Evolutionary conservation across 92 coral and sea anemone genomes (phyloP).

Genomic region (Palythoa grandis): DNA sequence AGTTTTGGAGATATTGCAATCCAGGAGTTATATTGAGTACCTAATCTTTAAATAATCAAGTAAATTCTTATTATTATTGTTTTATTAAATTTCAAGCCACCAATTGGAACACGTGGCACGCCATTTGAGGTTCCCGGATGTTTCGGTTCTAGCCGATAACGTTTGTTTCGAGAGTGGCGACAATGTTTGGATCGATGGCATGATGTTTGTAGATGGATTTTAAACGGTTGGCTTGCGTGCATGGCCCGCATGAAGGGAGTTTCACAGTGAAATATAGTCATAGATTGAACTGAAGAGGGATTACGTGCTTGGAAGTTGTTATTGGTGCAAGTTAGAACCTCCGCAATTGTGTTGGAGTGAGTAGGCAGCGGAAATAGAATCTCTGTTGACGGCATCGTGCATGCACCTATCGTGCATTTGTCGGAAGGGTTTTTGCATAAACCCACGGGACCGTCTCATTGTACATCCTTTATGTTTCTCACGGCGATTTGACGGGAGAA

Average conservation of each 20-base stretch:
- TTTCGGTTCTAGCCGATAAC: slow-evolving; percentile 36
- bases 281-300: slow-evolving; percentile 3
- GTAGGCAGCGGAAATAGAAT: slow-evolving; percentile 44
- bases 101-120: slow-evolving; percentile 94
- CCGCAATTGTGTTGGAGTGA: slow-evolving; percentile 42
- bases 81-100: slow-evolving; percentile 54
- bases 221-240: slow-evolving; percentile 40
- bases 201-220: slow-evolving; percentile 43
- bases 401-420: slow-evolving; percentile 29
- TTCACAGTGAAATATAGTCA: not conserved
- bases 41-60: not conserved
- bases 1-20: too few species aligned
- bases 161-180: not conserved
- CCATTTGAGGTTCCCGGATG: slow-evolving; percentile 82
- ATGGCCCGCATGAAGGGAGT: slow-evolving; percentile 35
- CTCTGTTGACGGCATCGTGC: slow-evolving; percentile 42
- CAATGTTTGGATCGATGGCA: slow-evolving; percentile 38
- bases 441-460: slow-evolving; percentile 45
- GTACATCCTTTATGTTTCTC: slow-evolving; percentile 37
- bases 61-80: slow-evolving; percentile 52
- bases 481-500: slow-evolving; percentile 25
- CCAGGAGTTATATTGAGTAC: not conserved
- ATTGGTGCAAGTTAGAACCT: not conserved
- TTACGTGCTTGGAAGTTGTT: slow-evolving; percentile 22
- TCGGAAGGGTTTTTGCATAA: slow-evolving; percentile 38